Conservation (phyloP, 2,113 vertebrate genomes). For the Xenus cinereus region DNA sequence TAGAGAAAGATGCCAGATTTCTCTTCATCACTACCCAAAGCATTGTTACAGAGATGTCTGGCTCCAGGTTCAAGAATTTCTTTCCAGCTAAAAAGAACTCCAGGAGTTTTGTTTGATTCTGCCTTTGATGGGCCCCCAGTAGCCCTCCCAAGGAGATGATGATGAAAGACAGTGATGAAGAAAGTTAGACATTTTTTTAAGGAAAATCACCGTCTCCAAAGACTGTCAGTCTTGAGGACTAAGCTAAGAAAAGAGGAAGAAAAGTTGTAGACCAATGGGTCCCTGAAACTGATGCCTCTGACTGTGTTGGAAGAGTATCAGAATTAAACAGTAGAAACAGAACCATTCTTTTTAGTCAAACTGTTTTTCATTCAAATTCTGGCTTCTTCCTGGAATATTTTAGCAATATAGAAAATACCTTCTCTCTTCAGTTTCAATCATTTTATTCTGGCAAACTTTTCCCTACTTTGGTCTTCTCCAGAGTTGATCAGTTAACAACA, state of each 20-base stretch:
- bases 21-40: conserved; percentile 13
- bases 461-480: background rate
- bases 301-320: background rate
- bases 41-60: conserved; percentile 37
- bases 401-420: background rate
- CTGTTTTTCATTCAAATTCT: background rate
- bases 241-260: conserved; percentile 11
- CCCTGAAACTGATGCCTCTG: conserved; percentile 6
- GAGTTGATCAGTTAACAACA: background rate
- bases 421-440: background rate
- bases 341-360: background rate
- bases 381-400: background rate
- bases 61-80: conserved; percentile 59
- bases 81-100: conserved; percentile 57
- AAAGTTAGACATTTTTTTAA: conserved; percentile 10
- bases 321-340: background rate
- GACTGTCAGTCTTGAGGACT: conserved; percentile 11
- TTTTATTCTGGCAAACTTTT: background rate
- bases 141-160: conserved; percentile 48
- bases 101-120: conserved; percentile 64
- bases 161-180: conserved; percentile 52
- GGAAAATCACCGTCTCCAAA: background rate
- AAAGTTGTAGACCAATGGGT: background rate
- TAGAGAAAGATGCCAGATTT: conserved; percentile 42
- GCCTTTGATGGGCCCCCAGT: conserved; percentile 30